Conservation (phyloP, 2,113 vertebrate genomes). For the Protobothrops mucrosquamatus region DNA sequence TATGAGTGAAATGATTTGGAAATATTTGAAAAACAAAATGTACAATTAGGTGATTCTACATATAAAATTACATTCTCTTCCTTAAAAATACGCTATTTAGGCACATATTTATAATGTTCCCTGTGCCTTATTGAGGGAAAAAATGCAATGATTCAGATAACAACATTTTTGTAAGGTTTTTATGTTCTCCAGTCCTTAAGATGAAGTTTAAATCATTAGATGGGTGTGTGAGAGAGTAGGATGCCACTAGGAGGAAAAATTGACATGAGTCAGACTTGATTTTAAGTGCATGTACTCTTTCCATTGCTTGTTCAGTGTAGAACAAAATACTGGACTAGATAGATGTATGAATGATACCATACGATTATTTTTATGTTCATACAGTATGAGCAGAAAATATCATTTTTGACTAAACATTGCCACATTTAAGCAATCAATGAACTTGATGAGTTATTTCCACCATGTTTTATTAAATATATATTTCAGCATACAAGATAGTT, state of each 20-base stretch:
- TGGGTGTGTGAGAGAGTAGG: constrained; percentile 18
- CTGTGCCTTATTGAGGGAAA: neutral
- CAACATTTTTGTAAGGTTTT: neutral
- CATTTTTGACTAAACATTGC: neutral
- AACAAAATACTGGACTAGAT: neutral
- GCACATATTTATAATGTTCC: neutral
- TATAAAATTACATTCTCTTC: constrained; percentile 9
- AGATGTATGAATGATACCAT: neutral
- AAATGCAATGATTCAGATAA: neutral
- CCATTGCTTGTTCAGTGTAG: neutral
- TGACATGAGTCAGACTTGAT: neutral
- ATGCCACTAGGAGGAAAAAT: neutral
- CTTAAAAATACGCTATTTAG: neutral
- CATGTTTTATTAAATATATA: neutral
- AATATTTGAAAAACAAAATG: neutral
- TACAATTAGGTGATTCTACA: neutral
- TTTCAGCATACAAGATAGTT: constrained; percentile 32
- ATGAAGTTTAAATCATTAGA: neutral
- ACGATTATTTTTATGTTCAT: neutral
- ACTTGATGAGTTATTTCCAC: neutral
- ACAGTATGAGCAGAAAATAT: neutral
- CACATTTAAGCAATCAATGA: neutral
- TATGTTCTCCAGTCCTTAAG: neutral
- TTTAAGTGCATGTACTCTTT: neutral
- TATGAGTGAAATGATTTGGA: neutral